Evolutionary conservation across 1,140 invertebrate genomes (phyloP).

Genomic region (Hypsibius dujardini): DNA sequence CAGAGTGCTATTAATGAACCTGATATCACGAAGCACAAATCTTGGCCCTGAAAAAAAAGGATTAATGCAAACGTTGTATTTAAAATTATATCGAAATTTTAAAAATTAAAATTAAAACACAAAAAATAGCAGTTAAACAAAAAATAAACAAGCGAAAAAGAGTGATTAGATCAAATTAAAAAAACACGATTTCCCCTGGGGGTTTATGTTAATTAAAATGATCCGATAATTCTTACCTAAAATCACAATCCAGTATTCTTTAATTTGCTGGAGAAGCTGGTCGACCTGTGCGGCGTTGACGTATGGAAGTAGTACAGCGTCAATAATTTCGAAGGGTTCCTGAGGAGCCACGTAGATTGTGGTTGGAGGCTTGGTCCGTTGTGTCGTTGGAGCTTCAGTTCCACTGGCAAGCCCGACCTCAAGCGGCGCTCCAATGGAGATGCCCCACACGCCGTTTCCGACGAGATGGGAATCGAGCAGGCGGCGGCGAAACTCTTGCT

Average conservation of each 20-base stretch:
- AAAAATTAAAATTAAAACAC: too few species aligned
- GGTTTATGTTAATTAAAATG: too few species aligned
- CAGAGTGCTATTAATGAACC: background rate
- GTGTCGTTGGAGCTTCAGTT: background rate
- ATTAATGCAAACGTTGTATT: too few species aligned
- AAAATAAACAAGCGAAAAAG: too few species aligned
- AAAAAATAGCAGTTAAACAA: too few species aligned
- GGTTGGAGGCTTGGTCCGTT: background rate
- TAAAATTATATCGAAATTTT: too few species aligned
- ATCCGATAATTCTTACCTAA: too few species aligned
- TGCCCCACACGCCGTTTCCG: background rate
- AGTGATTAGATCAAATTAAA: too few species aligned
- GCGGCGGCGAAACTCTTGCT: background rate
- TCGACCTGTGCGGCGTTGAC: background rate
- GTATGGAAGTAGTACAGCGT: background rate
- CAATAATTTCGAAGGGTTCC: conserved; percentile 9
- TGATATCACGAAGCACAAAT: background rate
- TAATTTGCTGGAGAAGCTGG: conserved; percentile 5
- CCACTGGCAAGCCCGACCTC: background rate
- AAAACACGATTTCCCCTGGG: too few species aligned
- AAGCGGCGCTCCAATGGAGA: background rate
- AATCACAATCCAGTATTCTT: background rate
- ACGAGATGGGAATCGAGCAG: background rate
- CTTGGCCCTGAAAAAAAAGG: background rate
- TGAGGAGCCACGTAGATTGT: background rate